phyloP scores from a whole-genome alignment of 53 echinoderm and acorn worm genomes.

The Paracentrotus lividus region DNA sequence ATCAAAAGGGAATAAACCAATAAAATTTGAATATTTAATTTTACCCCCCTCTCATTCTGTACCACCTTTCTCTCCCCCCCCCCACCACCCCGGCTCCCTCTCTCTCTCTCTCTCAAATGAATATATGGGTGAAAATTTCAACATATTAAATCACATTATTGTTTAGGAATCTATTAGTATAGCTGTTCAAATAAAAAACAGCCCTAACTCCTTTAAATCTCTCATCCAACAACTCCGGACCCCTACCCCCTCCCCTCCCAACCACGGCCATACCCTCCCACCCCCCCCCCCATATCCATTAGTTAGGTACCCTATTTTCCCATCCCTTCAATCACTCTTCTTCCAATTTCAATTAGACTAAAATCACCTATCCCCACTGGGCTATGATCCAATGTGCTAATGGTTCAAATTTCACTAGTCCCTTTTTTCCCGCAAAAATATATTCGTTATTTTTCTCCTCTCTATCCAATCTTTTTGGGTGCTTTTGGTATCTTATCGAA shows the following conservation, averaged over 20 bases:
- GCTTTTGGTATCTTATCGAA: neutral
- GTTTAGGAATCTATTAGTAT: too few species aligned
- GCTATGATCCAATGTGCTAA: slow-evolving; percentile 2
- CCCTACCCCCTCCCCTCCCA: neutral
- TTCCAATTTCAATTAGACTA: slow-evolving; percentile 57
- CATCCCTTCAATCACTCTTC: neutral
- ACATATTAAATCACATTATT: too few species aligned
- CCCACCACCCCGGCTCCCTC: too few species aligned
- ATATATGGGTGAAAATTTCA: too few species aligned
- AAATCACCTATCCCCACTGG: slow-evolving; percentile 48
- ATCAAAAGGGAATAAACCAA: neutral
- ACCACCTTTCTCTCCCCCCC: neutral
- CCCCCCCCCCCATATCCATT: neutral
- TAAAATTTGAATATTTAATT: neutral
- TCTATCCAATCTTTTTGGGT: neutral
- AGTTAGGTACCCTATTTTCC: neutral
- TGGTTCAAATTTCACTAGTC: slow-evolving; percentile 27
- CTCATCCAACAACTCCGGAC: neutral
- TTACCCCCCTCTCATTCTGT: neutral
- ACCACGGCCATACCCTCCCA: neutral
- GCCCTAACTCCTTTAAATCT: neutral
- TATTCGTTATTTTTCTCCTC: neutral
- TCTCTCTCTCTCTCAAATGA: too few species aligned
- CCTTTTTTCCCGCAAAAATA: neutral
- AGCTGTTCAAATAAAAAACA: too few species aligned